Percentiles rank a stretch among this genome's conserved stretches.
Evolutionary conservation across 2,888 invertebrate species (phyloP).

Genomic region (Apamea monoglypha): DNA sequence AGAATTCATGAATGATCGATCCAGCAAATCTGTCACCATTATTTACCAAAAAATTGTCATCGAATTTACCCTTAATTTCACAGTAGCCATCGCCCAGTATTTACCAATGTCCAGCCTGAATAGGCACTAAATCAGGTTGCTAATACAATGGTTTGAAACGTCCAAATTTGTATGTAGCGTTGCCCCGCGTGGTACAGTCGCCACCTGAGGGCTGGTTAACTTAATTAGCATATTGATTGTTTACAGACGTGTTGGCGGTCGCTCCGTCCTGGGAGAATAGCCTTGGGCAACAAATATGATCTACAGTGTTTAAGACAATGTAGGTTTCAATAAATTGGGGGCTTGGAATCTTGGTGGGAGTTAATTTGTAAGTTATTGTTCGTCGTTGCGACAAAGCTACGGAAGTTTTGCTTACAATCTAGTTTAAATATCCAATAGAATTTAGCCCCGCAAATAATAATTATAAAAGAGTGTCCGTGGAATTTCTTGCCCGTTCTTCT

Average conservation of each 20-base stretch:
- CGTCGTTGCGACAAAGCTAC: not conserved
- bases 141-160: slow-evolving; percentile 60
- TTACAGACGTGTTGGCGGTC: slow-evolving; percentile 75
- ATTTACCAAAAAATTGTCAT: slow-evolving; percentile 24
- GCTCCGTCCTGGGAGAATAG: slow-evolving; percentile 51
- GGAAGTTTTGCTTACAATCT: not conserved
- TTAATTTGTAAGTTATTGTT: slow-evolving; percentile 29
- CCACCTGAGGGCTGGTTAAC: slow-evolving; percentile 77
- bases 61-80: slow-evolving; percentile 33
- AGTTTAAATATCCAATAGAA: too few species aligned
- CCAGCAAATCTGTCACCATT: not conserved
- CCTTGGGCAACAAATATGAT: slow-evolving; percentile 53
- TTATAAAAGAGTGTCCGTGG: not conserved
- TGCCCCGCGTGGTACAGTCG: slow-evolving; percentile 49
- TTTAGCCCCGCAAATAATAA: not conserved
- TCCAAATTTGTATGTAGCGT: slow-evolving; percentile 67
- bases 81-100: slow-evolving; percentile 29
- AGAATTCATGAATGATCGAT: slow-evolving; percentile 3
- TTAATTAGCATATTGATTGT: slow-evolving; percentile 86
- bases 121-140: slow-evolving; percentile 63
- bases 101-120: slow-evolving; percentile 35
- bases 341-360: slow-evolving; percentile 6
- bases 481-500: not conserved
- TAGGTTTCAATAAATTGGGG: slow-evolving; percentile 43
- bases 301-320: slow-evolving; percentile 53